Evolutionary conservation across 2,113 vertebrate genomes (phyloP).

Genomic region (Xiphias gladius): DNA sequence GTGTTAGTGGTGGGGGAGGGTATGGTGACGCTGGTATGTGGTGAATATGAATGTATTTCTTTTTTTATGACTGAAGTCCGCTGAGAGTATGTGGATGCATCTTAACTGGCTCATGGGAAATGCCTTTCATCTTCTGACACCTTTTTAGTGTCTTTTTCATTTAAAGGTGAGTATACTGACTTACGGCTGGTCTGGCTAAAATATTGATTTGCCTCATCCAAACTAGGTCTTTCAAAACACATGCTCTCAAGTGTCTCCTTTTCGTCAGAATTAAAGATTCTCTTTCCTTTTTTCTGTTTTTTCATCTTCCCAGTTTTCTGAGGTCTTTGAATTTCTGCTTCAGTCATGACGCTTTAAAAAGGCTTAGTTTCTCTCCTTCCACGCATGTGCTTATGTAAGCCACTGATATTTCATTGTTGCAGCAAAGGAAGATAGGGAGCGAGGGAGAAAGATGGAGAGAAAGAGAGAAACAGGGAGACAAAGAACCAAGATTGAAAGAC

Average conservation of each 20-base stretch:
- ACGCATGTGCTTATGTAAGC: slow-evolving; percentile 50
- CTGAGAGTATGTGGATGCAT: slow-evolving; percentile 9
- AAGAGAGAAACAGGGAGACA: slow-evolving; percentile 23
- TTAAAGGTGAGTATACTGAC: background rate
- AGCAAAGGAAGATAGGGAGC: background rate
- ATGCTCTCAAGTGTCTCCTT: slow-evolving; percentile 33
- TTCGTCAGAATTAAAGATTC: slow-evolving; percentile 48
- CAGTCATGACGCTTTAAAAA: slow-evolving; percentile 40
- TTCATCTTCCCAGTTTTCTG: slow-evolving; percentile 30
- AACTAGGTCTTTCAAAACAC: slow-evolving; percentile 40
- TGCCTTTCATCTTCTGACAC: slow-evolving; percentile 9
- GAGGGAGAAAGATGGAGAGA: slow-evolving; percentile 9
- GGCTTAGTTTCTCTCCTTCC: slow-evolving; percentile 18
- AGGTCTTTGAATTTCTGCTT: slow-evolving; percentile 44
- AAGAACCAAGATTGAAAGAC: slow-evolving; percentile 26
- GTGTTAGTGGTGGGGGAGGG: slow-evolving; percentile 47
- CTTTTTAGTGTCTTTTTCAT: slow-evolving; percentile 10
- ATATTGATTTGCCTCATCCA: slow-evolving; percentile 31
- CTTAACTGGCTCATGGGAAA: background rate
- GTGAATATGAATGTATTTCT: slow-evolving; percentile 20
- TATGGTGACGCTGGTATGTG: slow-evolving; percentile 1
- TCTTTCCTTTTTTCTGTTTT: slow-evolving; percentile 26
- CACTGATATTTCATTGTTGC: slow-evolving; percentile 30
- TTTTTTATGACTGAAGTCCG: slow-evolving; percentile 8
- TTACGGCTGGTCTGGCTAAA: slow-evolving; percentile 12